Conservation (phyloP, 2,797 vertebrate genomes). For the Lutjanus campechanus region DNA sequence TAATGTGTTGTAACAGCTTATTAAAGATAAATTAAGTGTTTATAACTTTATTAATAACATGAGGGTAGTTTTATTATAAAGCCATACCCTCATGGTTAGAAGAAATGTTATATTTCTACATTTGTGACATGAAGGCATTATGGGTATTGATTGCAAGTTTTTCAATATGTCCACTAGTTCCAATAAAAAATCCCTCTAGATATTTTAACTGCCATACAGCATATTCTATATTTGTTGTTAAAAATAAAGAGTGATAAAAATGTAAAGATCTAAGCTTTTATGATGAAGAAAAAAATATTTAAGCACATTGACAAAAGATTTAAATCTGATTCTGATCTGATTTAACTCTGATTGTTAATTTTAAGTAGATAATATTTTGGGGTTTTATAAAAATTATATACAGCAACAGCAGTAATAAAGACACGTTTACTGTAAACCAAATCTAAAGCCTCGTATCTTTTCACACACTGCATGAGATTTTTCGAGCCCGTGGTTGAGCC, state of each 20-base stretch:
- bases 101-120: not conserved
- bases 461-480: conserved; percentile 24
- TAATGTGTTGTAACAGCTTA: no score
- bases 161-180: not conserved
- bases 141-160: not conserved
- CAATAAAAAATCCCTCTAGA: not conserved
- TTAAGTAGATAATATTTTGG: not conserved
- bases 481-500: not conserved
- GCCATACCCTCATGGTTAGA: no score
- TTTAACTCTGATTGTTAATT: no score
- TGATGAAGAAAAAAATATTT: not conserved
- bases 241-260: not conserved
- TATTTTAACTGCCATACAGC: not conserved
- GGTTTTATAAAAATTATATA: conserved; percentile 13
- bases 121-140: not conserved
- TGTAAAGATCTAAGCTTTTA: not conserved
- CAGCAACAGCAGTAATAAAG: conserved; percentile 2
- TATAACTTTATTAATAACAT: no score
- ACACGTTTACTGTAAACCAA: conserved; percentile 21
- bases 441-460: conserved; percentile 22
- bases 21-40: no score
- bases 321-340: no score
- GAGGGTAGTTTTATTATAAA: no score
- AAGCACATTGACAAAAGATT: not conserved
- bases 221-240: not conserved